Base-by-base conservation (phyloP, 2,113 vertebrate genomes). In the Macheiramphus alcinus region DNA sequence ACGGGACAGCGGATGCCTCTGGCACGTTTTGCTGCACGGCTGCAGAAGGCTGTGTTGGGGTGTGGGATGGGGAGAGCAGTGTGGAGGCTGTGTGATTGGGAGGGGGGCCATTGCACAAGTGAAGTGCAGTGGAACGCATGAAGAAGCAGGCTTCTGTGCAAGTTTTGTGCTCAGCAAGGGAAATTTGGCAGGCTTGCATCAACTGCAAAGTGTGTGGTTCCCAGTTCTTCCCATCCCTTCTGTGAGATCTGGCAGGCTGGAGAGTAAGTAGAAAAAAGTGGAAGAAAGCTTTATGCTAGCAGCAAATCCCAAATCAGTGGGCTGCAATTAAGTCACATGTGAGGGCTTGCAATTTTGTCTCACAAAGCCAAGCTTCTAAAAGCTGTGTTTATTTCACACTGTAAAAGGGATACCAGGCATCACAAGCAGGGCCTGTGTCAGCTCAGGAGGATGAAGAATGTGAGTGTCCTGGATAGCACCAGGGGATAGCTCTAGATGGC, bases 1-100 rank as follows among this genome's bases (percentile, higher is more conserved):
- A 47, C 0, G 0, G 34, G 45, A 13, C 21, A 32, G 32, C 0
- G 0, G 42, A 7, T 62, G n/a, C 25, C 32, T 3, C 19, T 34
- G 32, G 47, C 50, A 36, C 18, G 1, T 34, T 40, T n/a, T 42
- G 5, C 21, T 70, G 80, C 34, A 6, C 19, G 53, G 40, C 36
- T 61, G 58, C 55, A 62, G 45, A 36, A 48, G 59, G 29, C 47
- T 83, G 89, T n/a, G 3, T 22, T 53, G 65, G 42, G 38, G 4
- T 66, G 21, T 58, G 55, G 59, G 55, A 70, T 6, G 27, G 20
- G 26, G 8, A 79, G 48, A 32, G 27, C 62, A 48, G 29, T 16
- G 26, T 0, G 0, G 70, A 52, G 47, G 11, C 15, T 12, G 5
- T 23, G 59, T 27, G 38, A 10, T 0, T 10, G 50, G 29, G 56